Percentiles rank a stretch among this genome's conserved stretches.
Evolutionary conservation across 2,888 invertebrate species (phyloP).

Genomic region (Drosophila testacea): DNA sequence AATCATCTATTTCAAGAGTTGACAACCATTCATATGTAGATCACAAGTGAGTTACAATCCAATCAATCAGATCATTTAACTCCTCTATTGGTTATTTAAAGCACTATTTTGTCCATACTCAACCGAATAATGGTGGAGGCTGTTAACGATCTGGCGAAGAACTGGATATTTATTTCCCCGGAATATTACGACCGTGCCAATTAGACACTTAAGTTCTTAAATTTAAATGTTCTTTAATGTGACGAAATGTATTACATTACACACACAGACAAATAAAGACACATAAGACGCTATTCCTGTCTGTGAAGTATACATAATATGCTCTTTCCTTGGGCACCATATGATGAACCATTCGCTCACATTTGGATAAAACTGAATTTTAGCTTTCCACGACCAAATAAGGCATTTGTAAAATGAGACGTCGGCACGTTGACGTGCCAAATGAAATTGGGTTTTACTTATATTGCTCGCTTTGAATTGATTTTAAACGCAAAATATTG

Average conservation of each 20-base stretch:
- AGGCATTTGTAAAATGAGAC: too few relatives aligned
- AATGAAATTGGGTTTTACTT: too few relatives aligned
- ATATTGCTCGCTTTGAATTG: too few relatives aligned
- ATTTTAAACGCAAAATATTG: too few relatives aligned
- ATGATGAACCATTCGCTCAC: too few relatives aligned
- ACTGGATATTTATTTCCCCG: conserved; percentile 76
- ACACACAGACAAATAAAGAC: conserved; percentile 4
- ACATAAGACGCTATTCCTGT: conserved; percentile 7
- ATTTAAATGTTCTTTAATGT: conserved; percentile 17
- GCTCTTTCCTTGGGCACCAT: too few relatives aligned
- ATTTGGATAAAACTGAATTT: too few relatives aligned
- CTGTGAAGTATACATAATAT: conserved; percentile 33
- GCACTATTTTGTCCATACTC: conserved; percentile 66
- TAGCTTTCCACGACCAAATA: too few relatives aligned
- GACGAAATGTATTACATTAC: conserved; percentile 13
- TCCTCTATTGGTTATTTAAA: conserved; percentile 17
- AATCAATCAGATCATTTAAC: neutral
- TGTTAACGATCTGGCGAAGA: conserved; percentile 74
- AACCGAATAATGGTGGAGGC: conserved; percentile 73
- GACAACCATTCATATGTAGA: conserved; percentile 24
- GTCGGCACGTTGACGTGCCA: too few relatives aligned
- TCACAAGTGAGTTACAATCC: conserved; percentile 59
- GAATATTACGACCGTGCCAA: conserved; percentile 63
- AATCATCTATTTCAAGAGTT: neutral
- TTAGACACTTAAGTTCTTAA: conserved; percentile 25